Base-by-base conservation (phyloP, 2,797 vertebrate species). In the Silurus aristotelis region DNA sequence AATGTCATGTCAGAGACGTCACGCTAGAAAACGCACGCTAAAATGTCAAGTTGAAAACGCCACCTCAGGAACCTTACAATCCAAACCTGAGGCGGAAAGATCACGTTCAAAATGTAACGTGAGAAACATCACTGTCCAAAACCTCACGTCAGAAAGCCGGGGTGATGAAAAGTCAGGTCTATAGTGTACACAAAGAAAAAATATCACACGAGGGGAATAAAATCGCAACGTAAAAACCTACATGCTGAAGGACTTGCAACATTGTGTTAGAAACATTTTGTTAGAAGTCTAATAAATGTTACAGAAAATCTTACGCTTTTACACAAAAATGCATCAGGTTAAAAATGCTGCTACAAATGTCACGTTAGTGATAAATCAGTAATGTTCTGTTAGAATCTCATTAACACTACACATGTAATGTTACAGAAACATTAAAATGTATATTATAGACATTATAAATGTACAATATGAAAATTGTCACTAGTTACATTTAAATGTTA, bases 1-100 rank as follows among this genome's bases (percentile, higher is more conserved):
- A 80, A 77, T 80, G 78, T 80, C 78, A 80, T 48, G 61, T 80
- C 61, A 64, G 78, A 64, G 14, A n/a, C 78, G 58, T 80, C 78
- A 80, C 0, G 38, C 31, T 64, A 17, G 75, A 60, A 60, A 38
- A 60, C 75, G 22, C 27, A 77, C 75, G 56, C 9, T 38, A 60
- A 77, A 77, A 60, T 77, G 75, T 77, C 75, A 77, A 77, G 75
- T 20, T 77, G 27, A 77, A 60, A 38, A 2, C 56, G 1, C 20
- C 75, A 77, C 55, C 17, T 38, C 10, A 60, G 75, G 17, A 77
- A 38, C 25, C 15, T 58, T 19, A 56, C 5, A 14, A 14, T 56
- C 27, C 27, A 31, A 76, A 56, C 73, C 15, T 20, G 52, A 76
- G 73, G 6, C n/a, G 12, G 15, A 20, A 58, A 76, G 73, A 76